A percentile compares a stretch with the other conserved stretches of the same genome.
These are phyloP conservation scores for Microplitis manilae DNA, from an alignment of 2,888 invertebrate species.

Conservation along the genomic window DNA sequence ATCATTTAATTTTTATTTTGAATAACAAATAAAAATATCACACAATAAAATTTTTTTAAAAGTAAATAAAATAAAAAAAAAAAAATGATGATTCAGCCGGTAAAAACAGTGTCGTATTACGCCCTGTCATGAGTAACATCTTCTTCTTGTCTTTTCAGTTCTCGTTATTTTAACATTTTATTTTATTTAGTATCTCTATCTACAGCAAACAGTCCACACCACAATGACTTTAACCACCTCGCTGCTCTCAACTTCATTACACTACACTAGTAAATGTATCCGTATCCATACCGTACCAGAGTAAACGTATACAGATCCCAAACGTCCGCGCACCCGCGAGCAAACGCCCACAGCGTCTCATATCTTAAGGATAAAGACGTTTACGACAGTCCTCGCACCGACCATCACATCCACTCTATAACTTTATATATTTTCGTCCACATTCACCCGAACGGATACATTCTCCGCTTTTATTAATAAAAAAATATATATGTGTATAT, in stretches of 20 bases:
- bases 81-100: not conserved
- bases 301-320: slow-evolving; percentile 58
- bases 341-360: slow-evolving; percentile 67
- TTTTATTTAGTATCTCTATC: slow-evolving; percentile 15
- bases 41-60: not conserved
- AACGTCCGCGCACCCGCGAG: slow-evolving; percentile 58
- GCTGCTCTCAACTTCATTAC: no score
- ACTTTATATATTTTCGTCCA: slow-evolving; percentile 25
- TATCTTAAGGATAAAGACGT: slow-evolving; percentile 71
- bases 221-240: not conserved
- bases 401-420: slow-evolving; percentile 27
- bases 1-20: no score
- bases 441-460: slow-evolving; percentile 2
- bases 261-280: not conserved
- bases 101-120: not conserved
- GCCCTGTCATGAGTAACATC: not conserved
- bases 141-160: not conserved
- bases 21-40: no score
- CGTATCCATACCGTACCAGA: not conserved
- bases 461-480: not conserved
- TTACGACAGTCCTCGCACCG: slow-evolving; percentile 69
- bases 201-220: not conserved
- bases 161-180: not conserved
- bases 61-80: not conserved
- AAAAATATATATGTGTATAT: not conserved